A percentile compares a stretch with the other conserved stretches of the same genome.
phyloP scores from a whole-genome alignment of 2,888 invertebrate species.

The Ganaspis brasiliensis region DNA sequence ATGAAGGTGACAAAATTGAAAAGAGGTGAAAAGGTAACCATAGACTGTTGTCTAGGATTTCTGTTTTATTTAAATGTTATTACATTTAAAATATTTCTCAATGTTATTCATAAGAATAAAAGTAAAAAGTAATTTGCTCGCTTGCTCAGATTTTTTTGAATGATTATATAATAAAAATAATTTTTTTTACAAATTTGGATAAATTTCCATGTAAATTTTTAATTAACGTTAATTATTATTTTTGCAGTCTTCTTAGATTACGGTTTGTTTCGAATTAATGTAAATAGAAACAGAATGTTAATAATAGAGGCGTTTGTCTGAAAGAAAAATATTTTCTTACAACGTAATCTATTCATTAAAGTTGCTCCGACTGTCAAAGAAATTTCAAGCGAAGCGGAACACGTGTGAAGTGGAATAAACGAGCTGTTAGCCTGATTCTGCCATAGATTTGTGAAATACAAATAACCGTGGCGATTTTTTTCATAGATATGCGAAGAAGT shows the following conservation, averaged over 20 bases:
- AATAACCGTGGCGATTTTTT: conserved; percentile 1
- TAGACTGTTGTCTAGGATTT: too few species aligned
- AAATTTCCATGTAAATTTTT: too few species aligned
- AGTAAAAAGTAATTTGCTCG: too few species aligned
- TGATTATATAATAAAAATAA: not conserved
- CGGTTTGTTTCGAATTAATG: not conserved
- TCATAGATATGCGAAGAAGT: not conserved
- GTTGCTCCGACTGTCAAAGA: conserved; percentile 1
- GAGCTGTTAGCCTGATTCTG: conserved; percentile 4
- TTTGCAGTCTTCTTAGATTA: too few species aligned
- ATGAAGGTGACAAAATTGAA: too few species aligned
- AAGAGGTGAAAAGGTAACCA: too few species aligned
- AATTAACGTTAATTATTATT: too few species aligned
- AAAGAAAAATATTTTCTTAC: not conserved
- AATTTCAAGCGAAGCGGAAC: conserved; percentile 4
- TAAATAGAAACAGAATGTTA: not conserved
- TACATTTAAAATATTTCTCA: too few species aligned
- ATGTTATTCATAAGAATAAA: too few species aligned
- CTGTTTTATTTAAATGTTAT: too few species aligned
- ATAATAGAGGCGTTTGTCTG: not conserved
- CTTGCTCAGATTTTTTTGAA: too few species aligned
- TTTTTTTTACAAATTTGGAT: not conserved
- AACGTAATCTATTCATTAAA: conserved; percentile 12
- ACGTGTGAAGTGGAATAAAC: conserved; percentile 12
- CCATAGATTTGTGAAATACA: conserved; percentile 1